phyloP scores from a whole-genome alignment of 2,888 invertebrate genomes.

The Cephus nigrinus region DNA sequence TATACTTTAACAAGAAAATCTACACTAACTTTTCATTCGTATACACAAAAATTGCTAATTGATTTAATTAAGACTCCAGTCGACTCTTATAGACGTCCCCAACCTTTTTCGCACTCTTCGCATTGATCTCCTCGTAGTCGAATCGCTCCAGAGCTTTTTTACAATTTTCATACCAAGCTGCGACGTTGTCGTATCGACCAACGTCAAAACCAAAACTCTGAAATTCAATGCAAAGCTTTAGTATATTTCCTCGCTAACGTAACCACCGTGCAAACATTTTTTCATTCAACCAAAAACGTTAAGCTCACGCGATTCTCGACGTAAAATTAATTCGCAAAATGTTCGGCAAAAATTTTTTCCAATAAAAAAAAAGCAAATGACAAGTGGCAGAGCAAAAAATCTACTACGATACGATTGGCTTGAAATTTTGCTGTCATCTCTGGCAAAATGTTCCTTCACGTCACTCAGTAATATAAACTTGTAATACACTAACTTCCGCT shows the following conservation, averaged over 20 bases:
- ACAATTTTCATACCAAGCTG: conserved; percentile 75
- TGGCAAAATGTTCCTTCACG: not conserved
- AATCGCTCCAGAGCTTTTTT: conserved; percentile 74
- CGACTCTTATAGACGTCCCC: conserved; percentile 43
- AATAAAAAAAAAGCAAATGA: not conserved
- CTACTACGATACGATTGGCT: not conserved
- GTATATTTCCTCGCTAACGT: not conserved
- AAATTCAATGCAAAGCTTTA: conserved; percentile 6
- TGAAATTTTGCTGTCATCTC: no score
- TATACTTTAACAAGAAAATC: no score
- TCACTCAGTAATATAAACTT: not conserved
- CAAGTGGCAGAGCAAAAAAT: not conserved
- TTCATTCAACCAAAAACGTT: not conserved
- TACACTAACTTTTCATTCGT: no score
- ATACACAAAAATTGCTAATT: no score
- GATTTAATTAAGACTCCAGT: conserved; percentile 17
- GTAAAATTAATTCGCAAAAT: not conserved
- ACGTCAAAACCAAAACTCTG: conserved; percentile 71
- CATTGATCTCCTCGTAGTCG: conserved; percentile 72
- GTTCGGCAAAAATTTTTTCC: not conserved
- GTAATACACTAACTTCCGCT: conserved; percentile 58
- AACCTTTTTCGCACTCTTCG: conserved; percentile 40
- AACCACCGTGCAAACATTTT: not conserved
- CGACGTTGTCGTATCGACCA: conserved; percentile 70
- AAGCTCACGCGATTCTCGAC: not conserved